Conservation (phyloP, 2,113 vertebrate genomes). For the Phoenicopterus ruber region DNA sequence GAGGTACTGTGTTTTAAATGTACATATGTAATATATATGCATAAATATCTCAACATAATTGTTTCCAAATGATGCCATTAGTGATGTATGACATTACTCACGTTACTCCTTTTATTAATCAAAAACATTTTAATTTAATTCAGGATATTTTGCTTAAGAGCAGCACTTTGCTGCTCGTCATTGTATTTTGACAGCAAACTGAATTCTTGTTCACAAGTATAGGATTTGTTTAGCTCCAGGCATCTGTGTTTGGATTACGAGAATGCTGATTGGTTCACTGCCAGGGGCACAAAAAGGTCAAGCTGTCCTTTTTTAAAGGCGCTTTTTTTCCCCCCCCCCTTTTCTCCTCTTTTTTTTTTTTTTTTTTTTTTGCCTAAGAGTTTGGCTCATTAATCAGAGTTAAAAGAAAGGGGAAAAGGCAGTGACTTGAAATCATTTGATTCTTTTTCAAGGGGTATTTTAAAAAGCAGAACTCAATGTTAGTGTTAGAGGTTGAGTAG, state of each 20-base stretch:
- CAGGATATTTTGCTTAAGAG: conserved; percentile 68
- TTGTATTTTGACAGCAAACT: conserved; percentile 80
- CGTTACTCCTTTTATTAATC: conserved; percentile 41
- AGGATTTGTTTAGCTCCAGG: conserved; percentile 91
- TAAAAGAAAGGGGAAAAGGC: conserved; percentile 71
- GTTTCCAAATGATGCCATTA: conserved; percentile 29
- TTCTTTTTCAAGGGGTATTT: conserved; percentile 74
- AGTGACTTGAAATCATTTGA: conserved; percentile 75
- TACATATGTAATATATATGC: conserved; percentile 7
- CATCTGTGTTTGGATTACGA: conserved; percentile 95
- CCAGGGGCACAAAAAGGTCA: conserved; percentile 91
- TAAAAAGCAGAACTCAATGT: conserved; percentile 70
- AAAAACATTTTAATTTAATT: conserved; percentile 60
- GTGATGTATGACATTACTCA: not conserved
- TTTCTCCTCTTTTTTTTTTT: conserved; percentile 73
- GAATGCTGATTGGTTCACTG: conserved; percentile 94
- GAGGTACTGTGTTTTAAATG: not conserved
- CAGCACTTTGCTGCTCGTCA: conserved; percentile 74
- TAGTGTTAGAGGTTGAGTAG: conserved; percentile 76
- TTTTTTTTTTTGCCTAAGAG: conserved; percentile 75
- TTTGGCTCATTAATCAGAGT: conserved; percentile 79
- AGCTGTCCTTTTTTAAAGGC: conserved; percentile 84
- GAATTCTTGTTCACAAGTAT: conserved; percentile 82
- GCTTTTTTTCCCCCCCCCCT: conserved; percentile 18
- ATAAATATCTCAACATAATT: conserved; percentile 31